Base-by-base conservation (phyloP, 2,888 invertebrate genomes). In the Volucella inanis region DNA sequence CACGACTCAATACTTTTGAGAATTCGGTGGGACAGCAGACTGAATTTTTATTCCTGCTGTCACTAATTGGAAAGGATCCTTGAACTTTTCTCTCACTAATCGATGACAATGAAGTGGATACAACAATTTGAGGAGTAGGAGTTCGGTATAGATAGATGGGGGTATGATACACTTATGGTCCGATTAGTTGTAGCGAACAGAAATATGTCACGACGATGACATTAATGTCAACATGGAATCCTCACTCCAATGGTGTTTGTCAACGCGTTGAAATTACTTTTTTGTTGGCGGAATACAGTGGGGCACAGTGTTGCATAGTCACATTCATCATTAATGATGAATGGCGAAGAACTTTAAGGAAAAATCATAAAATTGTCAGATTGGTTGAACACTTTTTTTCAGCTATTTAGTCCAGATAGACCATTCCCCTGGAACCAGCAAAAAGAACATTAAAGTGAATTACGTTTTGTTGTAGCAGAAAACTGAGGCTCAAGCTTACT, bases 61-160 rank as follows among this genome's bases (percentile, higher is more conserved):
- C 85, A 77, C 85, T 85, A 85, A 85, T 85, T 85, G 85, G 85
- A 77, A 64, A 67, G 62, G 75, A 81, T 85, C 52, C 77, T 81
- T 85, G 68, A 81, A 81, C 68, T 72, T 43, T 70, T 55, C 41
- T 65, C 61, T 57, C 64, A 68, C 57, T 64, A 74, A 78, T 72
- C 68, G 82, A 71, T 68, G 49, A 45, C 68, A 52, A 57, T 18
- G 49, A 65, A 70, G 18, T 45, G 50, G 57, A 65, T 64, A 70
- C 47, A 31, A 8, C 2, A 41, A 43, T 18, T 47, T 39, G 12
- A 9, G n/a, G 18, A 22, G 18, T 22, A n/a, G 15, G 38, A 18
- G 12, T 22, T 14, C 38, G 31, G 4, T 49, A 12, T 14, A 6
- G 6, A 8, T 22, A 43, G 43, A 59, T 41, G 41, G 18, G 49